These are phyloP conservation scores for Kradibia gibbosae DNA, from an alignment of 1,140 invertebrate genomes.

Conservation along the genomic window DNA sequence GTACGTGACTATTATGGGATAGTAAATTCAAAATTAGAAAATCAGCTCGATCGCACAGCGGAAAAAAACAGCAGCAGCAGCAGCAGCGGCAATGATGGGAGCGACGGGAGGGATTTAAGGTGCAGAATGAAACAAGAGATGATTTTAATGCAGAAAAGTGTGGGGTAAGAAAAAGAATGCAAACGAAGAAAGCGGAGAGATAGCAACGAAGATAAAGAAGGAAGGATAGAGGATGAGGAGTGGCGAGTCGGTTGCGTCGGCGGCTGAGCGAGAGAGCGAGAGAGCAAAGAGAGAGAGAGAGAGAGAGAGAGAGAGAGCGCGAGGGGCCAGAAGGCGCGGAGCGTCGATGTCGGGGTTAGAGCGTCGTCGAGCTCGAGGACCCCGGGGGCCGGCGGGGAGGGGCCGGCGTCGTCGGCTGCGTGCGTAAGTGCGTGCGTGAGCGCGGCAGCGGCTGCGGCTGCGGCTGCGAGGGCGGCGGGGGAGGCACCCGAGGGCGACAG, in stretches of 20 bases:
- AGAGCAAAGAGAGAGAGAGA: neutral
- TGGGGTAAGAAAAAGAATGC: neutral
- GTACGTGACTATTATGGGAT: too few species aligned
- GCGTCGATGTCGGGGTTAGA: neutral
- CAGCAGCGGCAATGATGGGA: too few species aligned
- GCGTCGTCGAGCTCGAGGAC: too few species aligned
- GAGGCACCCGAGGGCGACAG: neutral
- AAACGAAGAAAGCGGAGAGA: neutral
- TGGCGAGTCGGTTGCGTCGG: too few species aligned
- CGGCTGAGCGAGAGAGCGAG: neutral
- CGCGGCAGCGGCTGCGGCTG: neutral
- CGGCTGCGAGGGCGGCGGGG: neutral
- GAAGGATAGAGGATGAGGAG: neutral
- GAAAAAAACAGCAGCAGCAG: too few species aligned
- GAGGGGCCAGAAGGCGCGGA: neutral
- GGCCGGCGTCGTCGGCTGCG: neutral
- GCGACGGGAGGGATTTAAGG: too few species aligned
- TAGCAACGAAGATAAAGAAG: neutral
- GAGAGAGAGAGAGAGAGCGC: neutral
- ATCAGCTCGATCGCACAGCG: too few species aligned
- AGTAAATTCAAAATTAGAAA: too few species aligned
- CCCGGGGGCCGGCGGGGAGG: neutral
- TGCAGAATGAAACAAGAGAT: too few species aligned
- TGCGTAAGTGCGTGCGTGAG: too few species aligned
- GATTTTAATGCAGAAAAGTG: neutral